Evolutionary conservation across 2,888 invertebrate genomes (phyloP), one percentile per base, ranked within the genome.

Genomic region (Encarsia formosa): DNA sequence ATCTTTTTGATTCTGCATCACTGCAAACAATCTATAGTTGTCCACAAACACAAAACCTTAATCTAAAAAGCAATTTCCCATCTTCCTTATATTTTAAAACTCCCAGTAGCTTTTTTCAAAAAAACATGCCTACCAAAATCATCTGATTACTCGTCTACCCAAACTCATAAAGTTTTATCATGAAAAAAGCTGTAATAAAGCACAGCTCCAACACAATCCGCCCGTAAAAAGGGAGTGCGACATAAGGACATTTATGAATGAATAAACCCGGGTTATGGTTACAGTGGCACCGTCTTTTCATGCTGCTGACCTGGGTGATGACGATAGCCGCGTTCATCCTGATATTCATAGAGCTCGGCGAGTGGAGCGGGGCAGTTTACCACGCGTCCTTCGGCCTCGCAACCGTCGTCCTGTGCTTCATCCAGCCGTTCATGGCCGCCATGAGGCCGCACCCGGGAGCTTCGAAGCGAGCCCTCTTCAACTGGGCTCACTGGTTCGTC

Each of bases 401-500:
- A 4, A 89, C 91, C 0, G 86, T 88, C 1, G 76, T 85, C 11
- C 71, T 92, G 20, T 89, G 89, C 69, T 89, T 92, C 68, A 75
- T 92, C 59, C 91, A 94, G 73, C 93, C 93, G 4, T 86, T 93
- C 65, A 91, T 82, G 78, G 93, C 93, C 2, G 82, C 87, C 57
- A 86, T 93, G 72, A 81, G 94, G 57, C 93, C 93, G 0, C 87
- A 87, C 73, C 91, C 92, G 0, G 88, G 87, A 42, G 86, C 91
- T 9, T 81, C 84, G 15, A 83, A 81, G 63, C 79, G 95, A 47
- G 82, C 87, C 0, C 75, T 89, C 49, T 95, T 95, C 78, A 96
- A 95, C 77, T 95, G 94, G 93, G 73, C 81, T 2, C 95, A 96
- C 74, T 93, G 93, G 91, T 76, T 89, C 44, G 81, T 86, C 37